Conservation (phyloP, 2,113 vertebrate species). For the Penelope pileata region DNA sequence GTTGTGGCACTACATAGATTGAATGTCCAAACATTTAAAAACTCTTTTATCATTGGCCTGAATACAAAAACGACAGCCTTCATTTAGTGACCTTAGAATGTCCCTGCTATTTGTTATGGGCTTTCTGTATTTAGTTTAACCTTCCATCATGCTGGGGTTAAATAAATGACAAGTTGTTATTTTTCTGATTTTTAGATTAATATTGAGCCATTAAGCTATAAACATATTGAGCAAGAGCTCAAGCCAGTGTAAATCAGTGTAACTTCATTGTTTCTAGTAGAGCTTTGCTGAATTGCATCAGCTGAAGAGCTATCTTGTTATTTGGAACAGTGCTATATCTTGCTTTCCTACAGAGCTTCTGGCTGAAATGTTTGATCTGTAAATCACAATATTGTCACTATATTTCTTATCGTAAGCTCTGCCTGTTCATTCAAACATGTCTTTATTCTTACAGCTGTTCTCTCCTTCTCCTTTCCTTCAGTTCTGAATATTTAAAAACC, state of each 20-base stretch:
- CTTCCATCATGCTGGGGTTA: slow-evolving; percentile 75
- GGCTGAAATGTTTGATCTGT: slow-evolving; percentile 50
- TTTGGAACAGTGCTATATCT: slow-evolving; percentile 9
- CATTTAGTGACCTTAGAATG: slow-evolving; percentile 79
- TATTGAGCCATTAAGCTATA: slow-evolving; percentile 72
- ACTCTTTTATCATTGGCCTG: slow-evolving; percentile 78
- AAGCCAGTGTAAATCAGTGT: slow-evolving; percentile 53
- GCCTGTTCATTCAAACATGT: slow-evolving; percentile 17
- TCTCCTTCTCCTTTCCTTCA: not conserved
- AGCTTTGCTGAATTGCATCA: slow-evolving; percentile 31
- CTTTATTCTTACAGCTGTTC: slow-evolving; percentile 32
- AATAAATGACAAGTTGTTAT: slow-evolving; percentile 80
- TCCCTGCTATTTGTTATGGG: slow-evolving; percentile 79
- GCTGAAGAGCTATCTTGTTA: slow-evolving; percentile 29
- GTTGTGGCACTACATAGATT: slow-evolving; percentile 78
- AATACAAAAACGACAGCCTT: slow-evolving; percentile 81
- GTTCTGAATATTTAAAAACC: slow-evolving; percentile 1
- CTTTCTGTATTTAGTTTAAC: slow-evolving; percentile 75
- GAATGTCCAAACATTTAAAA: slow-evolving; percentile 83
- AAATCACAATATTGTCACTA: slow-evolving; percentile 45
- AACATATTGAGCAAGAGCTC: slow-evolving; percentile 72
- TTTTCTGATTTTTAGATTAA: slow-evolving; percentile 78
- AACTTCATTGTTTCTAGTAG: slow-evolving; percentile 46
- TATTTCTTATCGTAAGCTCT: slow-evolving; percentile 26
- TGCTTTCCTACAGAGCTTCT: slow-evolving; percentile 38